Conservation (phyloP, 2,888 invertebrate genomes). For the Nematopogon swammerdamellus region DNA sequence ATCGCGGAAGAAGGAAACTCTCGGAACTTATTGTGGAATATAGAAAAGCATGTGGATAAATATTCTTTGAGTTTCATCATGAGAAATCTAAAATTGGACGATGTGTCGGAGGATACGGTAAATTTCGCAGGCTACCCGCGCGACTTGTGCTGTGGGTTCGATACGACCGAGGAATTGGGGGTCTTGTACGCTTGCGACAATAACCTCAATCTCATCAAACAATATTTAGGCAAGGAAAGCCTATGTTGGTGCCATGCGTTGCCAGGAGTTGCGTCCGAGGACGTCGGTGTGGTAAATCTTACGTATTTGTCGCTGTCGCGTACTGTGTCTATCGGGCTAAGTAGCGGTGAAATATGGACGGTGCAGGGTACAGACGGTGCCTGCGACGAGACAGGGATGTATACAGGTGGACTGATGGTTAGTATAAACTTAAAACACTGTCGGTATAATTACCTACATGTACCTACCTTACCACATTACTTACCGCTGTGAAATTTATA, state of each 20-base stretch:
- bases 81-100: not conserved
- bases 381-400: conserved; percentile 30
- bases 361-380: conserved; percentile 23
- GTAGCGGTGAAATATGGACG: conserved; percentile 37
- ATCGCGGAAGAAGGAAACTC: too few relatives aligned
- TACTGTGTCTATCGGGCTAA: conserved; percentile 30
- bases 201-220: conserved; percentile 22
- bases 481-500: too few relatives aligned
- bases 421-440: too few relatives aligned
- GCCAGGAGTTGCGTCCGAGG: conserved; percentile 24
- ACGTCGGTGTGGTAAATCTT: conserved; percentile 44
- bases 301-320: conserved; percentile 32
- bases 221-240: not conserved
- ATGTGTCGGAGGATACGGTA: not conserved
- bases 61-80: too few relatives aligned
- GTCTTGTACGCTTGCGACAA: conserved; percentile 30
- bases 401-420: conserved; percentile 35
- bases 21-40: too few relatives aligned
- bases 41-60: too few relatives aligned
- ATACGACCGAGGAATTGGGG: not conserved
- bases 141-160: not conserved
- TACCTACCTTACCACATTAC: too few relatives aligned
- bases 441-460: too few relatives aligned
- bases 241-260: conserved; percentile 28
- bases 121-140: not conserved